Evolutionary conservation across 2,888 invertebrate genomes (phyloP), one percentile per base, ranked within the genome.

Genomic region (Drosophila paranaensis): DNA sequence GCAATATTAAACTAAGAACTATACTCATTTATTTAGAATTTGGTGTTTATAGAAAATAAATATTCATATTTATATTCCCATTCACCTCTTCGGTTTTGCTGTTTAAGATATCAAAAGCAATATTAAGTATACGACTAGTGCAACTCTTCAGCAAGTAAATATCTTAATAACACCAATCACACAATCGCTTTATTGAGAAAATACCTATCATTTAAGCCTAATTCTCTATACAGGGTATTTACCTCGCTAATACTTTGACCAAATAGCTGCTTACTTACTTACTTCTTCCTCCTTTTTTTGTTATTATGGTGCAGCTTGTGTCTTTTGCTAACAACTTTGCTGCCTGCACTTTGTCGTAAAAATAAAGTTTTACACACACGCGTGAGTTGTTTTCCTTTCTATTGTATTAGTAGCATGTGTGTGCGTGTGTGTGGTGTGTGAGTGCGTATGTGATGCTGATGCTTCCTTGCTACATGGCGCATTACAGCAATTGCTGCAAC

Each of bases 311-410:
- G 60, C 70, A 67, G 66, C 66, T 69, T 60, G 50, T 69, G 78
- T 80, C 78, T 75, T 74, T 67, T 75, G 70, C 82, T 76, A 82
- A 87, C 81, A 84, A 84, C 85, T 84, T 88, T 88, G 74, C 82
- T 60, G 85, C 84, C 72, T 84, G 81, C 88, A 79, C 79, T 84
- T 77, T 82, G 84, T 88, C 88, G 88, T 88, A 88, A 84, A 84
- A 84, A 84, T 88, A 88, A 84, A 84, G 85, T 84, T 84, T 77
- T 77, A 85, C 88, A 85, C 86, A 88, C 70, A 80, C 67, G 77
- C 83, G 72, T 78, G 50, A 79, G 56, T 74, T 82, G 79, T 79
- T 86, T 81, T 86, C 66, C 57, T 62, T 76, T 71, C 72, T 62
- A 75, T 74, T 79, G 82, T 82, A 75, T 85, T 71, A 74, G 79